These are phyloP conservation scores for Scaeva pyrastri DNA, from an alignment of 2,888 invertebrate genomes.

Conservation along the genomic window DNA sequence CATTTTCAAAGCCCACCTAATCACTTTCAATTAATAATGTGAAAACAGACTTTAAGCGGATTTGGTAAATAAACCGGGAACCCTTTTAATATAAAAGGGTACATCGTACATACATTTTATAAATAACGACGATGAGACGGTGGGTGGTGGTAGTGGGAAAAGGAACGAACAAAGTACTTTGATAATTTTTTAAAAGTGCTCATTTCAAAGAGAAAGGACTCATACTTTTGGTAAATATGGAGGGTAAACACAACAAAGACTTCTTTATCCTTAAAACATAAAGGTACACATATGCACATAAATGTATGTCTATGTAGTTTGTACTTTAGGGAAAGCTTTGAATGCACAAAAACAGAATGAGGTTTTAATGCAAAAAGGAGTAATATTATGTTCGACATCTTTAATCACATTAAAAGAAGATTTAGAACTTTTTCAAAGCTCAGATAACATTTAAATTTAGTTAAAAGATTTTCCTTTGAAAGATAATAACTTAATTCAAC, in stretches of 20 bases:
- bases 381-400: no score
- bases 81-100: neutral
- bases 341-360: neutral
- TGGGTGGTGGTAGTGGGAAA: no score
- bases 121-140: no score
- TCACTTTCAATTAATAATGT: slow-evolving; percentile 14
- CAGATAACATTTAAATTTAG: no score
- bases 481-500: no score
- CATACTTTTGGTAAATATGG: neutral
- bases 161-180: neutral
- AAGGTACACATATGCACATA: neutral
- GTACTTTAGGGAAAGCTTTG: neutral
- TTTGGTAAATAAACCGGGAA: neutral
- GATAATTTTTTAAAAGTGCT: neutral
- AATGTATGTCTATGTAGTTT: no score
- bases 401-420: no score
- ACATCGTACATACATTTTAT: no score
- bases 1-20: slow-evolving; percentile 3
- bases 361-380: neutral
- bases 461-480: no score
- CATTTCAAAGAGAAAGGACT: neutral
- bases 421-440: no score
- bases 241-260: neutral
- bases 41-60: neutral
- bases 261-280: neutral